phyloP scores from a whole-genome alignment of 2,113 vertebrate species.

The Protobothrops mucrosquamatus region DNA sequence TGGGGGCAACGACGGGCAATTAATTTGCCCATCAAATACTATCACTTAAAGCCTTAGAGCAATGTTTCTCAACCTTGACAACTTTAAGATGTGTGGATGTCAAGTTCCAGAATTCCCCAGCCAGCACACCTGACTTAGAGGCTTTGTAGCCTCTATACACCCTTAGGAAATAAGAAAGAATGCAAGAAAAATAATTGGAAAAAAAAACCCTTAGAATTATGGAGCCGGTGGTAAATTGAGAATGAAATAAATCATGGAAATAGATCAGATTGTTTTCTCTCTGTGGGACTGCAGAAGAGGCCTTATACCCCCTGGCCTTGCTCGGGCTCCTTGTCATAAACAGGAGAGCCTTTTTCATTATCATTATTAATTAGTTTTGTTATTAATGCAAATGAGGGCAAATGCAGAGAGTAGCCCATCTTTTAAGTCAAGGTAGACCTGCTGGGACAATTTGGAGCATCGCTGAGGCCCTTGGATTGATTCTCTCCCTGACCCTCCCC shows the following conservation, averaged over 20 bases:
- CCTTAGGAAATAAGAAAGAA: background rate
- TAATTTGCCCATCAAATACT: background rate
- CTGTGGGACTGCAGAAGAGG: background rate
- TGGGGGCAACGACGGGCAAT: background rate
- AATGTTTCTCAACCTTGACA: background rate
- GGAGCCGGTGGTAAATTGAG: background rate
- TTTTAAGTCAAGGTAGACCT: background rate
- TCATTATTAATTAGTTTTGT: conserved; percentile 28
- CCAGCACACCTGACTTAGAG: background rate
- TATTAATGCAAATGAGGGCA: conserved; percentile 31
- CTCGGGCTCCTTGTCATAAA: background rate
- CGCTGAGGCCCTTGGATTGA: background rate
- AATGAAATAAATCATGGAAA: background rate
- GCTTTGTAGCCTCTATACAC: background rate
- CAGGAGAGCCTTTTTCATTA: conserved; percentile 15
- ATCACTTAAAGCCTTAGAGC: background rate
- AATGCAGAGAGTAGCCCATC: conserved; percentile 7
- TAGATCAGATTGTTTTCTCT: background rate
- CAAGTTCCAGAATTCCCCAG: background rate
- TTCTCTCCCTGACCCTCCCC: background rate
- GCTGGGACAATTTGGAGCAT: background rate
- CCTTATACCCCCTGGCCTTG: background rate
- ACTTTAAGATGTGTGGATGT: background rate
- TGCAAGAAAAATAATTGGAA: background rate
- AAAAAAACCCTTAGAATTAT: background rate